Base-by-base conservation (phyloP, 2,888 invertebrate genomes). In the Nasonovia ribisnigri region DNA sequence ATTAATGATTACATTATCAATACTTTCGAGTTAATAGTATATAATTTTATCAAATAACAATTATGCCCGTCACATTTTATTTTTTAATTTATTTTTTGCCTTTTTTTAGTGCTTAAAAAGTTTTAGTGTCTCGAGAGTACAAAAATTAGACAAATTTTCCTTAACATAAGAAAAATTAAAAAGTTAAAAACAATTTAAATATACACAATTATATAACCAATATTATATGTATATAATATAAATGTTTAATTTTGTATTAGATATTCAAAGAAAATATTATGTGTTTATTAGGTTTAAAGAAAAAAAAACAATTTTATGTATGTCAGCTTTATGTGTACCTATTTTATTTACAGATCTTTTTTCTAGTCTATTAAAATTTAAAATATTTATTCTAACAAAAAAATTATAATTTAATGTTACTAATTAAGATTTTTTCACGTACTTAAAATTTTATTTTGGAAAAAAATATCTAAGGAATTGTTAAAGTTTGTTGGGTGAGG, bases 391-490 rank as follows among this genome's bases (percentile, higher is more conserved):
- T 93, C 88, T 93, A 57, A 67, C 88, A 42, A 88, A 48, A 90
- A 90, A 93, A 29, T 36, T 90, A 84, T 93, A 48, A 93, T 93
- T 93, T 93, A 86, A 67, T 93, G 57, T 93, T 93, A 93, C 86
- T 60, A 84, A 60, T 92, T 93, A 90, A 90, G 90, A 93, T 93
- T 93, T 93, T 93, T 93, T 89, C 90, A 90, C 90, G 93, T 93
- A 93, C 93, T 93, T 93, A 93, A 93, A 93, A 93, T 67, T 93
- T 86, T 90, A 93, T 93, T 93, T 93, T 93, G 84, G 46, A 93
- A 93, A 90, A 93, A 84, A 42, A 90, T 60, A 90, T 93, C 93
- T 90, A 86, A 77, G 36, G 48, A 67, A 90, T 93, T 93, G 93
- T 93, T 93, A 87, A 90, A 90, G 93, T 93, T 90, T 84, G 93